Evolutionary conservation across 2,113 vertebrate genomes (phyloP).

Genomic region (Neogale vison): DNA sequence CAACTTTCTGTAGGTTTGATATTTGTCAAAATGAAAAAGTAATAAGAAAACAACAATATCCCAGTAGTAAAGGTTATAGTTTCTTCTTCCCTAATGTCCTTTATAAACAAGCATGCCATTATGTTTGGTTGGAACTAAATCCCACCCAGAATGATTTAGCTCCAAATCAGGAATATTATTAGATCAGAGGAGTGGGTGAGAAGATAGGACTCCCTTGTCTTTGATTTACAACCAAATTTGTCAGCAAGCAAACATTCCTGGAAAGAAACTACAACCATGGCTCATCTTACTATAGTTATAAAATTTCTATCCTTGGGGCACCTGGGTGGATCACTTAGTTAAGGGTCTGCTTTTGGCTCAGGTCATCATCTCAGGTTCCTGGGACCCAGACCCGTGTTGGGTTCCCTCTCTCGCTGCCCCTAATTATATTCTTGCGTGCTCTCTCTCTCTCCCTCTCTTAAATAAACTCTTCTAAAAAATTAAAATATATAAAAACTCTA

Average conservation of each 20-base stretch:
- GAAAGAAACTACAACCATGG: constrained; percentile 70
- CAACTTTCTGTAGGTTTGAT: background rate
- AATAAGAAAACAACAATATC: background rate
- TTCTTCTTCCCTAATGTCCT: background rate
- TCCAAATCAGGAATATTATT: constrained; percentile 42
- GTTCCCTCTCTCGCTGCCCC: background rate
- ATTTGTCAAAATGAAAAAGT: constrained; percentile 43
- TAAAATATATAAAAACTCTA: constrained; percentile 67
- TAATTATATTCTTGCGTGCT: no score
- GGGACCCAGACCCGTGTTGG: no score
- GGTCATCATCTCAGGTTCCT: no score
- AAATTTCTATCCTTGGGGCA: background rate
- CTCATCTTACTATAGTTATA: constrained; percentile 58
- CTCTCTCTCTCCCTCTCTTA: no score
- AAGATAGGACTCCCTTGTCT: constrained; percentile 30
- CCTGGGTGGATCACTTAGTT: no score
- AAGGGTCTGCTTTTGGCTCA: no score
- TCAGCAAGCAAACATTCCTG: constrained; percentile 68
- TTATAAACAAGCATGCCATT: constrained; percentile 32
- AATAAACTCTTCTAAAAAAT: background rate
- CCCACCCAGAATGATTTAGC: constrained; percentile 6
- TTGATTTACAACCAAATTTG: background rate
- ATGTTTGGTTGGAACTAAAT: constrained; percentile 26
- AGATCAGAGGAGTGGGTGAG: constrained; percentile 3
- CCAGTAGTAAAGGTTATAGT: background rate